phyloP scores from a whole-genome alignment of 2,113 vertebrate species.

The Euleptes europaea region DNA sequence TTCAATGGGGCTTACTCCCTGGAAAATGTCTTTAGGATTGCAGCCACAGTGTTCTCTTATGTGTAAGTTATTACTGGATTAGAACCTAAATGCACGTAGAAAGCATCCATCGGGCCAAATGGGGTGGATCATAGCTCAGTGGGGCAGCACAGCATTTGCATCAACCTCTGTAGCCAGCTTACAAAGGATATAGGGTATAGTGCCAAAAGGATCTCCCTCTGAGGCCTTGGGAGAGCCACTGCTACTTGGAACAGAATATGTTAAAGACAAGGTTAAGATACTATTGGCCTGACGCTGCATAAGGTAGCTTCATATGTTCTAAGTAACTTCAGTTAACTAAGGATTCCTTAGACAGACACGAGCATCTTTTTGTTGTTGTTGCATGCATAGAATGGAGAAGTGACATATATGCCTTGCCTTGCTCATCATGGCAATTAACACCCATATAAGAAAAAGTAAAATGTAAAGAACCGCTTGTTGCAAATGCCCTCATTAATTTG shows the following conservation, averaged over 20 bases:
- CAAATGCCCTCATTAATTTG: background rate
- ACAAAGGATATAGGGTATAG: no score
- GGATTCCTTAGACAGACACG: no score
- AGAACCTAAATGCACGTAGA: background rate
- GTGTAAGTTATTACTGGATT: background rate
- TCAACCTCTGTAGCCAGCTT: no score
- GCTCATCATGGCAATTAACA: background rate
- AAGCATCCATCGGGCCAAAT: no score
- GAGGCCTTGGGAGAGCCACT: no score
- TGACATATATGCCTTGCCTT: background rate
- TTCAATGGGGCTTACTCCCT: background rate
- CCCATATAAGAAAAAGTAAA: background rate
- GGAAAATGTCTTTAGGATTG: background rate
- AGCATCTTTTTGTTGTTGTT: background rate
- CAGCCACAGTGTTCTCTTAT: background rate
- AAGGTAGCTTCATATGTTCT: no score
- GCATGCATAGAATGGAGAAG: background rate
- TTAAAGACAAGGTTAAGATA: no score
- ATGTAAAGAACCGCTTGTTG: background rate
- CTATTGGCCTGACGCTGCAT: no score
- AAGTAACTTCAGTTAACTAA: background rate
- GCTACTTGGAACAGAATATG: no score
- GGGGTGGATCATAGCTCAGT: no score
- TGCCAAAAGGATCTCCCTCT: no score
- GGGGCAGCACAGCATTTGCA: no score